Conservation (phyloP, 2,888 invertebrate genomes). For the Cheilosia variabilis region DNA sequence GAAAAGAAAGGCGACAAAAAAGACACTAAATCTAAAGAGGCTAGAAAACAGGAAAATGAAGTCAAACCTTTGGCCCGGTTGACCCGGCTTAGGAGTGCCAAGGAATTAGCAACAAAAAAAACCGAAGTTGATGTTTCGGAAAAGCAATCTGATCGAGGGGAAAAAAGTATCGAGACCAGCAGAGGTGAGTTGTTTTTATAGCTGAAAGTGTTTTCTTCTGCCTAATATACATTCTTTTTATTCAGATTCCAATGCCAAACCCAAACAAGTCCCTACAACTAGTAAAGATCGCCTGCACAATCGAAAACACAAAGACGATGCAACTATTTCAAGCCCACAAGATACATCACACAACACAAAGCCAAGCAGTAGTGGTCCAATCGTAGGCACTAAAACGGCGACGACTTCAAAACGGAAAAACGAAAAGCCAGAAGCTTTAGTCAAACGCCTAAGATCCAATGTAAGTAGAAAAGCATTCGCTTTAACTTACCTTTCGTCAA, state of each 20-base stretch:
- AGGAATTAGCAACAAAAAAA: not conserved
- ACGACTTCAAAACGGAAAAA: slow-evolving; percentile 23
- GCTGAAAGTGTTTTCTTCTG: no score
- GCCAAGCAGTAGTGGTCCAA: no score
- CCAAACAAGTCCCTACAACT: no score
- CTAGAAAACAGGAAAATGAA: not conserved
- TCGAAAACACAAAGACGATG: no score
- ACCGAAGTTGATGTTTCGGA: not conserved
- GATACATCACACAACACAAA: no score
- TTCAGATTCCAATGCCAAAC: no score
- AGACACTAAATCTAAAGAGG: not conserved
- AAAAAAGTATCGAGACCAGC: not conserved
- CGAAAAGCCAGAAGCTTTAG: not conserved
- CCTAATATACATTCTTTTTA: no score
- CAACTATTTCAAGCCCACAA: no score
- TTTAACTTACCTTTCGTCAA: not conserved
- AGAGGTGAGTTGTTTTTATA: no score
- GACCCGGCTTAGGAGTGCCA: slow-evolving; percentile 35
- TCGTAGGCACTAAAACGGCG: not conserved
- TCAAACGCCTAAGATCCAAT: slow-evolving; percentile 7
- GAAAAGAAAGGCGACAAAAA: not conserved
- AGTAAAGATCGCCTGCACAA: no score
- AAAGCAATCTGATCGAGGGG: not conserved
- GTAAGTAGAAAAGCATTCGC: not conserved
- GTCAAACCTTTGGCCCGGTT: not conserved